These are phyloP conservation scores for Lepidocyrtoides sp. DNA, from an alignment of 2,888 invertebrate species.

Conservation along the genomic window DNA sequence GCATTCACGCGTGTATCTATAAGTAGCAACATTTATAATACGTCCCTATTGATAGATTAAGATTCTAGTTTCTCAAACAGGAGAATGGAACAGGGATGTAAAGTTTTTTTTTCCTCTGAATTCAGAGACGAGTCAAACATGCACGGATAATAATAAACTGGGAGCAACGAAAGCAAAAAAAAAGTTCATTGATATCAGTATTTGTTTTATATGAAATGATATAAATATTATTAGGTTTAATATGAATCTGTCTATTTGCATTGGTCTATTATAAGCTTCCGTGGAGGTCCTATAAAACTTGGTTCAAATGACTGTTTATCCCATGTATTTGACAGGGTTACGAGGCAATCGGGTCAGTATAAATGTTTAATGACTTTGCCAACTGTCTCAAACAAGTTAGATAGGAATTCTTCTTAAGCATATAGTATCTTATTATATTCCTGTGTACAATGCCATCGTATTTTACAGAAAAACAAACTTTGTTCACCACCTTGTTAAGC, in stretches of 20 bases:
- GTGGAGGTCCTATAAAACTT: slow-evolving; percentile 77
- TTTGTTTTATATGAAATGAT: background rate
- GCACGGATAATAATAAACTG: background rate
- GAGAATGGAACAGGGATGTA: background rate
- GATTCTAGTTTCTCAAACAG: background rate
- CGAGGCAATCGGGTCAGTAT: slow-evolving; percentile 79
- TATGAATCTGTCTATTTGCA: background rate
- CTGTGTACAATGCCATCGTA: background rate
- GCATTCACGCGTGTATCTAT: slow-evolving; percentile 1
- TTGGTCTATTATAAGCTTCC: slow-evolving; percentile 48
- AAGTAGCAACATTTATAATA: background rate
- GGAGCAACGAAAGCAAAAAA: background rate
- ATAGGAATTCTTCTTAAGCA: slow-evolving; percentile 46
- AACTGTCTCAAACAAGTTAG: slow-evolving; percentile 74
- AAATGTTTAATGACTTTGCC: slow-evolving; percentile 77
- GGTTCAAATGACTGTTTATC: slow-evolving; percentile 71
- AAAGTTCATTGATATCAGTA: background rate
- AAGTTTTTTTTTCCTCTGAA: slow-evolving; percentile 1
- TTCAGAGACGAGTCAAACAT: background rate
- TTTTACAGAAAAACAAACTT: slow-evolving; percentile 46
- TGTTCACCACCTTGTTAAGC: slow-evolving; percentile 67
- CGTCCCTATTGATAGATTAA: background rate
- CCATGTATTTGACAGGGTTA: slow-evolving; percentile 77
- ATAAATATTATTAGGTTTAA: too few relatives aligned
- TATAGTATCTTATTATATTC: background rate